These are phyloP conservation scores for Stenichneumon culpator DNA, from an alignment of 2,888 invertebrate species.

Conservation along the genomic window DNA sequence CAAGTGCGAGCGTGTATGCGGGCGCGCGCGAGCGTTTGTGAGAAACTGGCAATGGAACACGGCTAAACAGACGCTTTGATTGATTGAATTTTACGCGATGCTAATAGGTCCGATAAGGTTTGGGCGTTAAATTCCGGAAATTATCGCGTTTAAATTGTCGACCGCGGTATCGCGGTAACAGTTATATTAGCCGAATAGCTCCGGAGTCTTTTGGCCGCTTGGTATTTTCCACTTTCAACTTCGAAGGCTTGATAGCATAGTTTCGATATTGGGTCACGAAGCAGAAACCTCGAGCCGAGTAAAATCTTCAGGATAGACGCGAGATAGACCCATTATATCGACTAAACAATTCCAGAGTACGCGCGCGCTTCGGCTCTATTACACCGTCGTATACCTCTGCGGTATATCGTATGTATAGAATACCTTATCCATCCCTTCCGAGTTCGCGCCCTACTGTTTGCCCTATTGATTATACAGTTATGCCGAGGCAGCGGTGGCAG, in stretches of 20 bases:
- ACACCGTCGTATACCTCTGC: constrained; percentile 64
- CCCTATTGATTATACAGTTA: constrained; percentile 79
- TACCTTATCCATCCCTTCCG: constrained; percentile 65
- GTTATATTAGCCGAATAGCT: background rate
- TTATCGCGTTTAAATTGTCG: constrained; percentile 28
- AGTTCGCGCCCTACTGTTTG: constrained; percentile 77
- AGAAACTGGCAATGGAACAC: constrained; percentile 48
- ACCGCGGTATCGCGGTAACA: background rate
- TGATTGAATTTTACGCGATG: constrained; percentile 56
- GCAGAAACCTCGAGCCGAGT: constrained; percentile 50
- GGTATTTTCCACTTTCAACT: constrained; percentile 12
- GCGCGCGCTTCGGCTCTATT: constrained; percentile 61
- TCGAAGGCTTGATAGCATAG: constrained; percentile 32
- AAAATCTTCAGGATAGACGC: constrained; percentile 52
- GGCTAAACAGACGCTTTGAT: constrained; percentile 45
- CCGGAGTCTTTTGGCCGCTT: background rate
- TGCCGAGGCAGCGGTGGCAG: constrained; percentile 68
- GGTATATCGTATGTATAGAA: constrained; percentile 56
- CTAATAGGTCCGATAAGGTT: constrained; percentile 52
- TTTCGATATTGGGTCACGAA: constrained; percentile 58
- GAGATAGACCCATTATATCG: constrained; percentile 72
- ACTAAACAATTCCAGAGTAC: constrained; percentile 72
- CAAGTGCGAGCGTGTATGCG: constrained; percentile 36
- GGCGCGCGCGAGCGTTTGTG: constrained; percentile 56
- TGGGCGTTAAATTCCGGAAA: constrained; percentile 41